Evolutionary conservation across 2,888 invertebrate species (phyloP).

Genomic region (Tricholauxania praeusta): DNA sequence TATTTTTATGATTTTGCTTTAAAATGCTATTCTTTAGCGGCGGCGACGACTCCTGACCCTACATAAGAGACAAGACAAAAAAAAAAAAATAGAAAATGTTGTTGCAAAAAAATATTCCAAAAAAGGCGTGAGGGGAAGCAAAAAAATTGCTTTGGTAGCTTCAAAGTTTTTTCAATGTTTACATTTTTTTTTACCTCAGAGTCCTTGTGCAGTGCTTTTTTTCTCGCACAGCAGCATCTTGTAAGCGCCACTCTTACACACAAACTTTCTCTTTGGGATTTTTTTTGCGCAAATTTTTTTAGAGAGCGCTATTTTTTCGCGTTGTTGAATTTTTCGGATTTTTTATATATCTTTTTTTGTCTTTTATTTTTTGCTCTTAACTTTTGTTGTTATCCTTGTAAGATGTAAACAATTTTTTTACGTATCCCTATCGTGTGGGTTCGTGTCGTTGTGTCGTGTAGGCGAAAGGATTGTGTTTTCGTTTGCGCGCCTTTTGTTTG

Average conservation of each 20-base stretch:
- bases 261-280: neutral
- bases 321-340: neutral
- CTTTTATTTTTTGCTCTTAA: neutral
- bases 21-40: constrained; percentile 23
- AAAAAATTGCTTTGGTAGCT: no score
- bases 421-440: constrained; percentile 46
- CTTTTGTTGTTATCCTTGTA: constrained; percentile 35
- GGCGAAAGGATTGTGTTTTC: constrained; percentile 38
- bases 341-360: neutral
- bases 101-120: neutral
- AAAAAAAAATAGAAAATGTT: neutral
- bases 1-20: constrained; percentile 40
- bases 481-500: constrained; percentile 2
- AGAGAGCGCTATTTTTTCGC: neutral
- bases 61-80: neutral
- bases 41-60: constrained; percentile 37
- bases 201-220: neutral
- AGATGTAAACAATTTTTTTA: constrained; percentile 62
- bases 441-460: constrained; percentile 39
- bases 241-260: neutral
- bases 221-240: neutral
- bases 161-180: constrained; percentile 46
- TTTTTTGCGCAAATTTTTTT: constrained; percentile 8
- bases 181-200: constrained; percentile 26
- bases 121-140: neutral